Conservation (phyloP, 1,140 invertebrate species). For the Magallana ariakensis region DNA sequence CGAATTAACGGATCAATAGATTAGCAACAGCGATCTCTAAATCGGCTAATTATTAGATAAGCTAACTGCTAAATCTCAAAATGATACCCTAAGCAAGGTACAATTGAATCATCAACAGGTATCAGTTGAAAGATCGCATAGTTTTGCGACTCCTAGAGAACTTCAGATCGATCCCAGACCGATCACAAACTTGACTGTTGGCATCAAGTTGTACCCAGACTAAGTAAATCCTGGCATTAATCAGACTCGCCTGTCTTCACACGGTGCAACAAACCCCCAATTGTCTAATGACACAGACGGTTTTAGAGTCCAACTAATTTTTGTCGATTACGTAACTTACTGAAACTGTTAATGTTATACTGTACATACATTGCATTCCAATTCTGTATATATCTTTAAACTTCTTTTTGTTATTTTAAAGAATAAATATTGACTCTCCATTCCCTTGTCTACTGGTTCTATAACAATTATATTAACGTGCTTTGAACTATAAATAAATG, state of each 20-base stretch:
- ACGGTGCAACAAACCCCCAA: background rate
- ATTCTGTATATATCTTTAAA: too few relatives aligned
- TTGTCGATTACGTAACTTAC: background rate
- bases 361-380: too few relatives aligned
- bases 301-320: too few relatives aligned
- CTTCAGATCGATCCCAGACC: constrained; percentile 7
- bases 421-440: too few relatives aligned
- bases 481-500: too few relatives aligned
- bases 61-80: background rate
- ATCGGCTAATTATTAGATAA: background rate
- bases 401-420: too few relatives aligned
- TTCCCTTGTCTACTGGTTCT: too few relatives aligned
- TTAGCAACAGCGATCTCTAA: constrained; percentile 7
- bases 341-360: too few relatives aligned
- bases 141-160: background rate
- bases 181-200: background rate
- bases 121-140: background rate
- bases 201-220: constrained; percentile 6
- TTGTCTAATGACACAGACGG: background rate
- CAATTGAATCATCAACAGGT: background rate
- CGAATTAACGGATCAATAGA: background rate
- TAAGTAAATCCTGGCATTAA: constrained; percentile 2
- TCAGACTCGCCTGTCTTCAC: constrained; percentile 21
- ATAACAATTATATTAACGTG: too few relatives aligned
- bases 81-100: background rate